phyloP scores from a whole-genome alignment of 1,140 invertebrate species.

The Drosophila kohkoa region DNA sequence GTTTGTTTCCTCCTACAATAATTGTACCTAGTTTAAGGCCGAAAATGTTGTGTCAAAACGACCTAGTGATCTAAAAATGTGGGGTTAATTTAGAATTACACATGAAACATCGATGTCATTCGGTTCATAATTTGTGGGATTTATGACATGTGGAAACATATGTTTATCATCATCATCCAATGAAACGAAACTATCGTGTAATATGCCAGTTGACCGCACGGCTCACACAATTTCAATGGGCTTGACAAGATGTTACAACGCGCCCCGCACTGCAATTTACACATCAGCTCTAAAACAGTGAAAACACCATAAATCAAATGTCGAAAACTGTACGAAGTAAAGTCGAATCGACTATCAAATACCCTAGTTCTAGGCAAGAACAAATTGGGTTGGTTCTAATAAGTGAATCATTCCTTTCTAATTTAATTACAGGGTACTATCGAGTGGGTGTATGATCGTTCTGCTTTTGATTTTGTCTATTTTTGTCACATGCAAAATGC shows the following conservation, averaged over 20 bases:
- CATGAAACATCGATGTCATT: conserved; percentile 31
- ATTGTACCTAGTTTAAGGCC: not conserved
- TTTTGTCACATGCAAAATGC: conserved; percentile 63
- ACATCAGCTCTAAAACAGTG: conserved; percentile 28
- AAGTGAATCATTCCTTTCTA: not conserved
- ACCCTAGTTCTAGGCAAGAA: not conserved
- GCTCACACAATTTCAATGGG: conserved; percentile 24
- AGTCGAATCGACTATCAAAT: not conserved
- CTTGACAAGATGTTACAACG: conserved; percentile 31
- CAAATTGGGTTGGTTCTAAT: not conserved
- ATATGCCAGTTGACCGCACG: conserved; percentile 25
- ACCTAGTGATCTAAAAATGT: conserved; percentile 37
- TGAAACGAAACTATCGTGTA: conserved; percentile 39
- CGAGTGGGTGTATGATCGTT: not conserved
- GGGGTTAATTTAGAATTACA: conserved; percentile 8
- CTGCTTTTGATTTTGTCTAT: conserved; percentile 29
- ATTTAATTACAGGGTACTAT: conserved; percentile 11
- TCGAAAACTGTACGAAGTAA: conserved; percentile 1
- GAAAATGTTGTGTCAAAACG: conserved; percentile 8
- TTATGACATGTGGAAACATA: conserved; percentile 63
- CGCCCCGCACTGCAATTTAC: conserved; percentile 12
- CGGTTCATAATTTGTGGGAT: conserved; percentile 54
- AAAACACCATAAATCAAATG: conserved; percentile 39
- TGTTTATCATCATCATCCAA: conserved; percentile 56
- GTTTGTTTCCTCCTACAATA: not conserved